Evolutionary conservation across 2,113 vertebrate species (phyloP), one percentile per base, ranked within the genome.

Genomic region (Neodontobutis hainanensis): DNA sequence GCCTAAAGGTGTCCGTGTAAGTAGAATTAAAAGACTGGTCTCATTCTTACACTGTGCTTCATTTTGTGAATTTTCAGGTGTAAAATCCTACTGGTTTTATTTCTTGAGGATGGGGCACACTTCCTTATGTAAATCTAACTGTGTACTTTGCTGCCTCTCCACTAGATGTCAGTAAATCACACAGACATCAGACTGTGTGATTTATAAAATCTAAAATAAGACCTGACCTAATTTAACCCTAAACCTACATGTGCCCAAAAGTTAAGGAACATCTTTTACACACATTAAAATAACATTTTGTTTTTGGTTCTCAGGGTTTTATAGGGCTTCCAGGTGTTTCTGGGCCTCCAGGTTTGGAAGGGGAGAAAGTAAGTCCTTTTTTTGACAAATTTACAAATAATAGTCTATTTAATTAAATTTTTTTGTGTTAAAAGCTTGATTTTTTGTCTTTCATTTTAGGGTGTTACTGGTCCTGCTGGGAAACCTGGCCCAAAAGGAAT

Each of bases 1-100:
- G 68, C 92, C 95, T 86, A 98, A 99, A 95, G 97, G 97, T 87
- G 69, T 94, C 68, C 90, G 93, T 85, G 97, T 99, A 94, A 96
- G 97, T 95, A 92, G 78, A 46, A 51, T 4, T 34, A 44, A 27
- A 34, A 62, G 38, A 67, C 38, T 32, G 6, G 60, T 64, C 5
- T 59, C 35, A 14, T 35, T 67, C 16, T 69, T 8, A 16, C 12
- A 42, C 15, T 66, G 73, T n/a, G 4, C 53, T 11, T 64, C 15
- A 60, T 85, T 85, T 81, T 84, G 67, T 53, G 73, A 6, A 36
- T 62, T 73, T 78, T 73, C 75, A 74, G 67, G 16, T 50, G 55
- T 35, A 56, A 77, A 48, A 38, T 15, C 60, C 35, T 36, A 43
- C 60, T 68, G 19, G 19, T 27, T 27, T 27, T 3, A 27, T 27